A percentile compares a stretch with the other conserved stretches of the same genome.
Conservation (phyloP, 2,797 vertebrate genomes). For the Corythornis leucogaster region DNA sequence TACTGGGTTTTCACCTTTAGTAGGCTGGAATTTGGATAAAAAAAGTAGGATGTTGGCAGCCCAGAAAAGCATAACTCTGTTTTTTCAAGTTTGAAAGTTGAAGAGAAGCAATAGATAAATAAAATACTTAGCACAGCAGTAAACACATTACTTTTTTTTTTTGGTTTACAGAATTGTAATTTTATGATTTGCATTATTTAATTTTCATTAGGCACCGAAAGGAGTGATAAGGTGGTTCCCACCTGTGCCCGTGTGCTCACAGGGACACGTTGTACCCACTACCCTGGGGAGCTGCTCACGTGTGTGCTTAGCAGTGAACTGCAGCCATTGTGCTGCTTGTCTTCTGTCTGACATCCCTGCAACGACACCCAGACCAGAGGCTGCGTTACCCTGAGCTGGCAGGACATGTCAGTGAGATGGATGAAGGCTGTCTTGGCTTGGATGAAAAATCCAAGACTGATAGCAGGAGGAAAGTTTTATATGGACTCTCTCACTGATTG, state of each 20-base stretch:
- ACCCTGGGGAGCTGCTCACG: background rate
- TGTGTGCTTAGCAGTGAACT: background rate
- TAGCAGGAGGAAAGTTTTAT: background rate
- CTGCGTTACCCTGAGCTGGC: background rate
- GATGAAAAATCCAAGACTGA: slow-evolving; percentile 20
- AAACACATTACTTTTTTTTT: background rate
- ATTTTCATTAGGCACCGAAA: slow-evolving; percentile 34
- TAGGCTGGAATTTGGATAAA: background rate
- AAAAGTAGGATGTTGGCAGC: background rate
- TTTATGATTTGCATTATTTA: slow-evolving; percentile 21
- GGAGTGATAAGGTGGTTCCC: slow-evolving; percentile 26
- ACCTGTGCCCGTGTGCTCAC: background rate
- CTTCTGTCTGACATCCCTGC: background rate
- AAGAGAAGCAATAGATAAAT: background rate
- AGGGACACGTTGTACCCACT: background rate
- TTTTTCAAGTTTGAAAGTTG: background rate
- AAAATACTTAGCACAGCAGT: background rate
- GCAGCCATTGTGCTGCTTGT: background rate
- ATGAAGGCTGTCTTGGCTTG: slow-evolving; percentile 13
- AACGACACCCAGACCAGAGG: background rate
- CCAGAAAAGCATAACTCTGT: background rate
- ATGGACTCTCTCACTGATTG: background rate
- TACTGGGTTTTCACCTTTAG: background rate
- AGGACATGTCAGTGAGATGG: slow-evolving; percentile 8
- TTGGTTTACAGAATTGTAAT: background rate